A percentile compares a stretch with the other conserved stretches of the same genome.
Evolutionary conservation across 2,797 vertebrate species (phyloP).

Genomic region (Echiichthys vipera): DNA sequence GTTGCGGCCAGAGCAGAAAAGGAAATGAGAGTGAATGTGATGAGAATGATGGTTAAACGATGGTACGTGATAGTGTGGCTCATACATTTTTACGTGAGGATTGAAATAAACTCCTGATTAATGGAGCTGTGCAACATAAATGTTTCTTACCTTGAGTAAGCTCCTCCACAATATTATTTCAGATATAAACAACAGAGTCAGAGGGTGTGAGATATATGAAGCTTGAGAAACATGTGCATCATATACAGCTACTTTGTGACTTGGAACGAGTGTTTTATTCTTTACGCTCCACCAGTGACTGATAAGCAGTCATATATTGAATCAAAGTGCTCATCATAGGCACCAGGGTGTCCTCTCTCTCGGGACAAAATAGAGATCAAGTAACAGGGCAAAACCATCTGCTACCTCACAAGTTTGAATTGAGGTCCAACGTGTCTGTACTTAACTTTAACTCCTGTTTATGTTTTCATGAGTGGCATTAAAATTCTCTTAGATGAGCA

Average conservation of each 20-base stretch:
- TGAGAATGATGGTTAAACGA: not conserved
- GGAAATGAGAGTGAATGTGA: conserved; percentile 9
- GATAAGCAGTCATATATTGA: not conserved
- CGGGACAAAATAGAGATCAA: not conserved
- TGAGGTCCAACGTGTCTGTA: not conserved
- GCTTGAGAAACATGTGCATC: not conserved
- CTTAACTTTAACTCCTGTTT: not conserved
- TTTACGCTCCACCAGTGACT: not conserved
- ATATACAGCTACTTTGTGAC: not conserved
- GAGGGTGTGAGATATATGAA: not conserved
- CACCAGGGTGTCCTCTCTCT: not conserved
- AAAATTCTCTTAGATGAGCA: not conserved
- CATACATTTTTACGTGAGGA: not conserved
- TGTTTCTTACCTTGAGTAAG: not conserved
- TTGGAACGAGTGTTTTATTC: too few species aligned
- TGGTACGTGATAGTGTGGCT: not conserved
- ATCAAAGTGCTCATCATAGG: conserved; percentile 1
- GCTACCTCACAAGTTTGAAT: not conserved
- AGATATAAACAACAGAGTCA: not conserved
- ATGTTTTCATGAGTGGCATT: not conserved
- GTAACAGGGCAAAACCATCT: not conserved
- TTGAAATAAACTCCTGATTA: not conserved
- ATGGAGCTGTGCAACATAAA: not conserved
- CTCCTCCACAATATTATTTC: not conserved
- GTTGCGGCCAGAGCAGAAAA: not conserved